Evolutionary conservation across 1,140 invertebrate genomes (phyloP).

Genomic region (Cepaea nemoralis): DNA sequence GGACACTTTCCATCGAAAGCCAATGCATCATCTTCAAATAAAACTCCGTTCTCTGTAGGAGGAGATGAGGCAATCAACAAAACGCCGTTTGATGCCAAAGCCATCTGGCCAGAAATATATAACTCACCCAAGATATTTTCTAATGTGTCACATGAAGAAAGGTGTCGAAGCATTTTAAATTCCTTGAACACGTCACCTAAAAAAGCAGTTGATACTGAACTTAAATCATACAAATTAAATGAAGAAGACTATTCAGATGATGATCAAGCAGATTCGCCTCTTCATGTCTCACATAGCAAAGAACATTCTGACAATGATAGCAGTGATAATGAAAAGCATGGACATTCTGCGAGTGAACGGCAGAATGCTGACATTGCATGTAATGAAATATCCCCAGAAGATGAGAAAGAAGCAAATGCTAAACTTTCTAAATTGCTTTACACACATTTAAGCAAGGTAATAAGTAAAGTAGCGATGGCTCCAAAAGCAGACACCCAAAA

Average conservation of each 20-base stretch:
- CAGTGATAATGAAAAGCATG: background rate
- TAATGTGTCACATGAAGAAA: background rate
- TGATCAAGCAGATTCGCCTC: background rate
- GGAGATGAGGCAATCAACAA: background rate
- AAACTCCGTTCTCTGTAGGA: background rate
- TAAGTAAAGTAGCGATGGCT: background rate
- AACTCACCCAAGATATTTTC: background rate
- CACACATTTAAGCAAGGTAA: background rate
- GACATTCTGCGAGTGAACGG: background rate
- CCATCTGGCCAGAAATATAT: background rate
- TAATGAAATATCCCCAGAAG: background rate
- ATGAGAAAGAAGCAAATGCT: background rate
- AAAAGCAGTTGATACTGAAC: background rate
- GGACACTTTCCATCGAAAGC: background rate
- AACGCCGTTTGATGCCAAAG: background rate
- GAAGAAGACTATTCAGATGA: background rate
- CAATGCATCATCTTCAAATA: background rate
- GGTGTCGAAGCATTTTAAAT: background rate
- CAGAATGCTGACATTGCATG: background rate
- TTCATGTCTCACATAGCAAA: background rate
- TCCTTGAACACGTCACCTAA: background rate
- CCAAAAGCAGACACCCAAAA: background rate
- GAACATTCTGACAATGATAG: background rate
- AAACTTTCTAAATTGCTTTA: background rate
- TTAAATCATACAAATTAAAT: background rate